Conservation (phyloP, 2,888 invertebrate genomes). For the Caenorhabditis sp. region DNA sequence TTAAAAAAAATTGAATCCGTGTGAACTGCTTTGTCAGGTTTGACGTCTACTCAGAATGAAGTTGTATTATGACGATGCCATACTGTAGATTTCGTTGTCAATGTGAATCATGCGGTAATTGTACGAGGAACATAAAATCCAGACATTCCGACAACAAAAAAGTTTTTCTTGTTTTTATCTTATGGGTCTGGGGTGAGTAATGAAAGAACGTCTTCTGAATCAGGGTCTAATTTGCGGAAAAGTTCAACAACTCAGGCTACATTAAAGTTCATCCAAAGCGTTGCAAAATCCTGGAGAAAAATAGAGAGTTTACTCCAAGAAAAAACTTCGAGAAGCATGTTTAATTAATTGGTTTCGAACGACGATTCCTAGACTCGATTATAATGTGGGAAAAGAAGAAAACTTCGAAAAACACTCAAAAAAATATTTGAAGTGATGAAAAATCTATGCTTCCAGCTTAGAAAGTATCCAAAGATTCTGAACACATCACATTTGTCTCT, state of each 20-base stretch:
- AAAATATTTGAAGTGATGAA: not conserved
- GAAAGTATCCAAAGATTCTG: not conserved
- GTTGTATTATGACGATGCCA: not conserved
- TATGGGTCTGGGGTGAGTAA: not conserved
- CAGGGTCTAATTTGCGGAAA: too few species aligned
- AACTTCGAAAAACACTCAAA: not conserved
- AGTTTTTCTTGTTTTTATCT: not conserved
- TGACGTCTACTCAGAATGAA: not conserved
- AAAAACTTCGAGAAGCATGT: not conserved
- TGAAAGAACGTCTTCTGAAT: not conserved
- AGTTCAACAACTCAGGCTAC: too few species aligned
- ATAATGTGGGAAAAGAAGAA: not conserved
- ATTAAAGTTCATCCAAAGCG: too few species aligned
- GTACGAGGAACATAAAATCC: not conserved
- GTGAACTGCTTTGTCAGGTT: not conserved
- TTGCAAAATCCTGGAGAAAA: too few species aligned
- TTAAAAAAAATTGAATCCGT: conserved; percentile 1
- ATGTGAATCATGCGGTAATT: not conserved
- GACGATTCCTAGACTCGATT: conserved; percentile 6
- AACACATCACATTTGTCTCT: not conserved
- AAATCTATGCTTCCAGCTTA: not conserved
- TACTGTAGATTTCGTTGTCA: not conserved
- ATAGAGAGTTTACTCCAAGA: not conserved
- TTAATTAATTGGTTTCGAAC: not conserved
- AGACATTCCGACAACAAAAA: not conserved